These are phyloP conservation scores for Apodemus speciosus DNA, from an alignment of 2,113 vertebrate genomes.

Conservation along the genomic window DNA sequence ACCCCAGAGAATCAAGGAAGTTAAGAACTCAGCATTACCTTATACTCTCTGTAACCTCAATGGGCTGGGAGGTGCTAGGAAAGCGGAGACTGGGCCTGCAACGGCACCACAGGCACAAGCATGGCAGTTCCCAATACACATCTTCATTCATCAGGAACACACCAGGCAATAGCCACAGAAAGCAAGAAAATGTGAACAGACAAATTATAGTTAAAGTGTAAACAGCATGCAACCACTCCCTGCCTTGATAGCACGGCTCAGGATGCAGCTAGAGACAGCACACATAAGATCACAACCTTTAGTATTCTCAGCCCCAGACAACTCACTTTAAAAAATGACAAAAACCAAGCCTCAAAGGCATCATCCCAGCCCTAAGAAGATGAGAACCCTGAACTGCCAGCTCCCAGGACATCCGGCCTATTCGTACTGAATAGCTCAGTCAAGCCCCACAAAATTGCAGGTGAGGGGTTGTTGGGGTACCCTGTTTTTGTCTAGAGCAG, in stretches of 20 bases:
- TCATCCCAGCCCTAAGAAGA: background rate
- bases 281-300: background rate
- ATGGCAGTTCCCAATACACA: background rate
- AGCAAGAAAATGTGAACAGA: background rate
- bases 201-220: background rate
- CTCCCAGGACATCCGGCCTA: background rate
- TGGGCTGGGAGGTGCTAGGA: background rate
- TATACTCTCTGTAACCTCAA: background rate
- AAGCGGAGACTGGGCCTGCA: background rate
- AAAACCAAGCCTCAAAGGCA: background rate
- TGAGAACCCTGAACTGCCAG: background rate
- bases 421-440: background rate
- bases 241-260: background rate
- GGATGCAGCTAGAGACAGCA: background rate
- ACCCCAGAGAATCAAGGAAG: background rate
- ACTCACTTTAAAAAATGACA: too few relatives aligned
- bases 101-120: background rate
- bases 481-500: background rate
- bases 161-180: background rate
- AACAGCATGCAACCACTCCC: too few relatives aligned
- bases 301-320: background rate
- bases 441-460: background rate
- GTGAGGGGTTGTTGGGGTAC: background rate
- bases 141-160: background rate
- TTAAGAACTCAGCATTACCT: background rate